Base-by-base conservation (phyloP, 2,113 vertebrate species). In the Upupa epops region DNA sequence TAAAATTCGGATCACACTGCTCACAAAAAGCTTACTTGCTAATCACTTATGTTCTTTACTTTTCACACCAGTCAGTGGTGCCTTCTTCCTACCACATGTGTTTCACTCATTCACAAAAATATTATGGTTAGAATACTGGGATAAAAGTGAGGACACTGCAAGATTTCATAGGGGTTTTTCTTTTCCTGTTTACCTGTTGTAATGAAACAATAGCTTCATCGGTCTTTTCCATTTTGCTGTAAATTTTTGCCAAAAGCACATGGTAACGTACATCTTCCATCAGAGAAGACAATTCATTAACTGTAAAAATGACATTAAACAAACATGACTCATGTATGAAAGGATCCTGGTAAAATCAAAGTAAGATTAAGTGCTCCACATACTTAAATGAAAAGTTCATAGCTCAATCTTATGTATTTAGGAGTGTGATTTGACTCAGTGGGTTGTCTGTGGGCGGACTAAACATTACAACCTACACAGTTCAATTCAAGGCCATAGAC, bases 181-280 rank as follows among this genome's bases (percentile, higher is more conserved):
- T 64, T 84, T 56, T 26, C 12, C 28, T 7, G 6, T 97, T 97
- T 96, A 99, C 99, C 96, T 98, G 98, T 25, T 99, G 98, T 54
- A 99, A 96, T 9, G 99, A 98, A 87, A 97, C 78, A 70, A 99
- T 64, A 49, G 98, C 98, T 73, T 98, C 98, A 13, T 98, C 97
- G 63, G 93, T 98, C 95, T 98, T 98, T 69, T 98, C 98, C 92
- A 98, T 98, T 97, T 98, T 98, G 96, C 97, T 98, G 91, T 99
- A 98, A 88, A 99, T 95, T 97, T 99, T 99, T 89, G 98, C 98
- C 91, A 99, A 96, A 90, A 99, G 98, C 88, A 99, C 96, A 28
- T 98, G 98, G 94, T 98, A 98, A 66, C 98, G 98, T 66, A 98
- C 98, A 92, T 99, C 98, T 65, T 99, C 98, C 83, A 98, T 98